Evolutionary conservation across 2,888 invertebrate genomes (phyloP), one percentile per base, ranked within the genome.

Genomic region (Melinaea menophilus): DNA sequence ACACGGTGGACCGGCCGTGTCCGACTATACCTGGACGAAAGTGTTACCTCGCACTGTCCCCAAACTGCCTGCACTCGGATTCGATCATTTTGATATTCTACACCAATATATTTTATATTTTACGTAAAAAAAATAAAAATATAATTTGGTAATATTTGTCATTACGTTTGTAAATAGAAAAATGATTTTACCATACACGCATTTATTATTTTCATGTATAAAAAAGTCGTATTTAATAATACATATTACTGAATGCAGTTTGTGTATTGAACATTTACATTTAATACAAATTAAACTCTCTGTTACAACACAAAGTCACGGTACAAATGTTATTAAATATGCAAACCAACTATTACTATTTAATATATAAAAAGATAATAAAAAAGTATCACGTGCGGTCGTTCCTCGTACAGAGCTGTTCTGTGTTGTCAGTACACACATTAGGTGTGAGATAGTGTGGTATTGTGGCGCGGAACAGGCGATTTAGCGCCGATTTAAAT

Each of bases 361-460:
- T 22, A 12, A 48, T 5, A 22, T 22, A 22, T 48, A 48, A 22
- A 22, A 48, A 13, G 7, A 48, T 48, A 48, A 22, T 48, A 4
- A 0, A 0, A 4, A 78, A 83, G 77, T 80, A 86, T 80, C 85
- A 85, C 83, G 58, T 70, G 63, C 0, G 2, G 2, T 51, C 5
- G 31, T 31, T 62, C 73, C 54, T 1, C 11, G 41, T 70, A 72
- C 65, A 73, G 74, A 74, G 67, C 71, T 66, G 75, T 70, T 70
- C 72, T 72, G 73, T 76, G 82, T 84, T 88, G 88, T 88, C 88
- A 86, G 79, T 82, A 81, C 81, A 84, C 88, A 83, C 88, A 89
- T 89, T 88, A 88, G 80, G 79, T 77, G 86, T 88, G 85, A 89
- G 84, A 86, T 88, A 89, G 79, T 81, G 81, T 77, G 73, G 83